Evolutionary conservation across 2,113 vertebrate genomes (phyloP).

Genomic region (Hypanus sabinus): DNA sequence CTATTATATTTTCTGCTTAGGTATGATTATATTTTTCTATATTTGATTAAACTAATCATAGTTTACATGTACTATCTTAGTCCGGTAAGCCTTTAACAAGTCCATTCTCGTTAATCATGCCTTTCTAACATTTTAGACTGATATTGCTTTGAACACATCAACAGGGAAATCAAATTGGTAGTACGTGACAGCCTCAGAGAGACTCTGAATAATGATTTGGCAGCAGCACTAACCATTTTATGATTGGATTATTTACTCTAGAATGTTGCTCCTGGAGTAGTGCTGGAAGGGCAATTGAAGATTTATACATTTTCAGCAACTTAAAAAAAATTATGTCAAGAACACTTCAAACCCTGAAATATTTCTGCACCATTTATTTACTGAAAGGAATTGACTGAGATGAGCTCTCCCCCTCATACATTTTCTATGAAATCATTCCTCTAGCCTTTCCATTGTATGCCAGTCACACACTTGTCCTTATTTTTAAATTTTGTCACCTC

Average conservation of each 20-base stretch:
- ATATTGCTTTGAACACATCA: not conserved
- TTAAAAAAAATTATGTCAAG: not conserved
- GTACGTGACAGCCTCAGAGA: not conserved
- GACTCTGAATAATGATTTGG: not conserved
- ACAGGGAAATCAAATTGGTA: not conserved
- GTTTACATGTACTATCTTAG: not conserved
- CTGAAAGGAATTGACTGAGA: not conserved
- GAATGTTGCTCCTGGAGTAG: not conserved
- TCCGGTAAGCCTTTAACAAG: not conserved
- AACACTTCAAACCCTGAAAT: not conserved
- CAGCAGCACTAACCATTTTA: not conserved
- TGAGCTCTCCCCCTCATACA: not conserved
- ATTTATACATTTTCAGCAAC: not conserved
- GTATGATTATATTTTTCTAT: not conserved
- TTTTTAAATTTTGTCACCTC: not conserved
- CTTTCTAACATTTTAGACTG: not conserved
- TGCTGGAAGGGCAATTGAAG: not conserved
- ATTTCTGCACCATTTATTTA: not conserved
- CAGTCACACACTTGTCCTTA: not conserved
- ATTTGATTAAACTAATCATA: not conserved
- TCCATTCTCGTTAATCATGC: not conserved
- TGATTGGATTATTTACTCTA: conserved; percentile 2
- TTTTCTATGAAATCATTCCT: not conserved
- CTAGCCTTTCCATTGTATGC: not conserved
- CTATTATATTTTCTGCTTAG: not conserved